Evolutionary conservation across 2,113 vertebrate species (phyloP), one percentile per base, ranked within the genome.

Genomic region (Carollia perspicillata): DNA sequence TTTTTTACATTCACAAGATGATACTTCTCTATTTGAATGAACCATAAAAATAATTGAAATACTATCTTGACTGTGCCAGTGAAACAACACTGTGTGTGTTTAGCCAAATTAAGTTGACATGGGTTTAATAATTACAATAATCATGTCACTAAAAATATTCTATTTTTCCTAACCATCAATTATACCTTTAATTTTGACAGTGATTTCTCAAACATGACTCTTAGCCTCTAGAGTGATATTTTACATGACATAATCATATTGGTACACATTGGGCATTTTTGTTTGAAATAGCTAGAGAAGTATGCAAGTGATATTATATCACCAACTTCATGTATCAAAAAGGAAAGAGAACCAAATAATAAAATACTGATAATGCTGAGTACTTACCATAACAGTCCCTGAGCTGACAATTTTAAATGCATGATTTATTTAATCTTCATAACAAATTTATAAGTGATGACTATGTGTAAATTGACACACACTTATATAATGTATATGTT

Each of bases 111-210:
- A 87, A 83, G 71, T 66, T 90, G 23, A 42, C 37, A 42, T 47
- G 7, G 6, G 22, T 16, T 85, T 30, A 35, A 89, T 89, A 95
- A 68, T 49, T 63, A 53, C 3, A 68, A 58, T 4, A 58, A 68
- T 51, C 22, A 81, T 74, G 55, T 80, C 11, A 65, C 9, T 79
- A 33, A 71, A 83, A 87, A 84, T 47, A 35, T 40, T 86, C 47
- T 53, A 8, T 74, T 33, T 71, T 33, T n/a, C 7, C 4, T 37
- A 26, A 69, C 14, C 12, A 88, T 71, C 33, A 63, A 4, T 87
- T 81, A 37, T 53, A n/a, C 20, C 37, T 72, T 84, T 88, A 84
- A 84, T 75, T 92, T 96, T 92, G 35, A 78, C 44, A 58, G 20
- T 30, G 17, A 58, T 42, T 28, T 81, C 13, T 33, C n/a, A 78